Conservation (phyloP, 2,113 vertebrate species). For the Ia io region DNA sequence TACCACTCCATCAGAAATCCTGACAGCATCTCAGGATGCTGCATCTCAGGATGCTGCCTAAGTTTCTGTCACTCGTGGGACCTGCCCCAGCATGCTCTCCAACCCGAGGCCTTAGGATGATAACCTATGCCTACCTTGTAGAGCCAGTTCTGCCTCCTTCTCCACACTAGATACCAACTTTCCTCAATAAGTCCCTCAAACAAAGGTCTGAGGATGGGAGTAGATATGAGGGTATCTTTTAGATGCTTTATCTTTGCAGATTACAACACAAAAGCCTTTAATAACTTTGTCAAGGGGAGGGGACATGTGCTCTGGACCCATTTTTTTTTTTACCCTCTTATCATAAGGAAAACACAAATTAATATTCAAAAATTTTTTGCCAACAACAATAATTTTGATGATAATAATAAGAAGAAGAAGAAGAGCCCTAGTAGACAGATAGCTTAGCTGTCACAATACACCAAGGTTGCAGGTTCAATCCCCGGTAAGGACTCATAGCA, state of each 20-base stretch:
- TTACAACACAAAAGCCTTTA: neutral
- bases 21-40: neutral
- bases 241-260: neutral
- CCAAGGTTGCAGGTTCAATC: neutral
- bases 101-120: neutral
- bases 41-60: neutral
- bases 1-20: neutral
- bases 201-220: neutral
- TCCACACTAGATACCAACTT: neutral
- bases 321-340: neutral
- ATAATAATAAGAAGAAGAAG: neutral
- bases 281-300: neutral
- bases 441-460: neutral
- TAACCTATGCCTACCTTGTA: neutral
- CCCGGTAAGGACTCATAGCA: neutral
- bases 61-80: neutral
- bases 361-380: neutral
- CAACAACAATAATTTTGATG: too few relatives aligned
- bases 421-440: neutral
- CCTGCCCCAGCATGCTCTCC: neutral
- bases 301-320: neutral
- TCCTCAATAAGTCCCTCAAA: neutral
- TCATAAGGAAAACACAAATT: neutral
- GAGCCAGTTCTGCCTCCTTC: conserved; percentile 27
- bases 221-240: neutral